Conservation (phyloP, 2,888 invertebrate species). For the Dendrolimus pini region DNA sequence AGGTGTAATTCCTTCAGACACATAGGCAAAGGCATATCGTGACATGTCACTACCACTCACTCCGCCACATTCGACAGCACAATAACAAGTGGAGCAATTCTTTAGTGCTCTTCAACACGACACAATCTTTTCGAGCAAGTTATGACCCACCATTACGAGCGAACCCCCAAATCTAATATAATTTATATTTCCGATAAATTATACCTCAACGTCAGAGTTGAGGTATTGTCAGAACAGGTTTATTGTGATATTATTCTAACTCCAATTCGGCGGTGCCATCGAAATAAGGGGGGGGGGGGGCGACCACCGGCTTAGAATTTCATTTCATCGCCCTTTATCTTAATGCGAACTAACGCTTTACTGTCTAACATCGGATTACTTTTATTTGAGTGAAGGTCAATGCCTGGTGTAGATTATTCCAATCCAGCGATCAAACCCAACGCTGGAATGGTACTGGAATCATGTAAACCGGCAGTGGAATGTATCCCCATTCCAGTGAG, state of each 20-base stretch:
- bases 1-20: too few relatives aligned
- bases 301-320: conserved; percentile 38
- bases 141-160: conserved; percentile 32
- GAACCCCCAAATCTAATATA: conserved; percentile 53
- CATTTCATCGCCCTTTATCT: conserved; percentile 44
- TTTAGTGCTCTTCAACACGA: conserved; percentile 57
- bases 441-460: too few relatives aligned
- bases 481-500: too few relatives aligned
- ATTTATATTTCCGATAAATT: conserved; percentile 60
- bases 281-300: conserved; percentile 15
- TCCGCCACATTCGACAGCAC: conserved; percentile 40
- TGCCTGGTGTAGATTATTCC: too few relatives aligned
- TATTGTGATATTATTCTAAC: conserved; percentile 40
- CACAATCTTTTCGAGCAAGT: conserved; percentile 16
- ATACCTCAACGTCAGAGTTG: conserved; percentile 36
- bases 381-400: background rate
- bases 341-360: conserved; percentile 21
- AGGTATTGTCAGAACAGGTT: conserved; percentile 42
- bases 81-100: conserved; percentile 52
- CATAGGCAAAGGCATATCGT: conserved; percentile 29
- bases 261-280: conserved; percentile 25
- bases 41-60: conserved; percentile 41
- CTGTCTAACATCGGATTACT: background rate
- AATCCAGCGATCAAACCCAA: too few relatives aligned
- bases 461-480: too few relatives aligned